phyloP scores from a whole-genome alignment of 2,113 vertebrate species.

The Sander lucioperca region DNA sequence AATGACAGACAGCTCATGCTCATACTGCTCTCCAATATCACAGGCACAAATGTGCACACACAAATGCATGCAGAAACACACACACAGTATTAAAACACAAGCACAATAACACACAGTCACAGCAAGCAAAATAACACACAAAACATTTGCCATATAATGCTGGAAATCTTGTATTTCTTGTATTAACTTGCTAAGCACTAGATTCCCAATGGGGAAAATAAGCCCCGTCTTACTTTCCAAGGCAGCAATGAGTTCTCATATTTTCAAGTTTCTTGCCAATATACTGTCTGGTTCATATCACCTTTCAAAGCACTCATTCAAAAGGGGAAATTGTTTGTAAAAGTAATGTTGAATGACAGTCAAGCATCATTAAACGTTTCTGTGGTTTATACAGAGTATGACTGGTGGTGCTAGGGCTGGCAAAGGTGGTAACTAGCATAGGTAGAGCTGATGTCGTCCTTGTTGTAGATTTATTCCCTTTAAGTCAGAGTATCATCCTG shows the following conservation, averaged over 20 bases:
- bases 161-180: slow-evolving; percentile 27
- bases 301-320: slow-evolving; percentile 51
- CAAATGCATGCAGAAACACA: slow-evolving; percentile 38
- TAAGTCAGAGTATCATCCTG: background rate
- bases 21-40: slow-evolving; percentile 65
- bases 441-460: background rate
- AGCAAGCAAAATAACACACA: slow-evolving; percentile 40
- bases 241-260: slow-evolving; percentile 43
- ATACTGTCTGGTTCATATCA: slow-evolving; percentile 54
- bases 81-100: slow-evolving; percentile 23
- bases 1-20: slow-evolving; percentile 69
- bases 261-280: slow-evolving; percentile 54
- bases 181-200: slow-evolving; percentile 41
- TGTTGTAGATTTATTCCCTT: slow-evolving; percentile 2
- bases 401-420: background rate
- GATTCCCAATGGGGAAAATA: slow-evolving; percentile 55
- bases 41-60: slow-evolving; percentile 60
- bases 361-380: background rate
- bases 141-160: slow-evolving; percentile 25
- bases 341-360: slow-evolving; percentile 20
- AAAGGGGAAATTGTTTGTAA: slow-evolving; percentile 47
- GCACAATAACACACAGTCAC: slow-evolving; percentile 11
- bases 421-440: background rate
- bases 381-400: slow-evolving; percentile 5
- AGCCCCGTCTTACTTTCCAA: slow-evolving; percentile 43